Evolutionary conservation across 2,113 vertebrate species (phyloP).

Genomic region (Hippocampus zosterae): DNA sequence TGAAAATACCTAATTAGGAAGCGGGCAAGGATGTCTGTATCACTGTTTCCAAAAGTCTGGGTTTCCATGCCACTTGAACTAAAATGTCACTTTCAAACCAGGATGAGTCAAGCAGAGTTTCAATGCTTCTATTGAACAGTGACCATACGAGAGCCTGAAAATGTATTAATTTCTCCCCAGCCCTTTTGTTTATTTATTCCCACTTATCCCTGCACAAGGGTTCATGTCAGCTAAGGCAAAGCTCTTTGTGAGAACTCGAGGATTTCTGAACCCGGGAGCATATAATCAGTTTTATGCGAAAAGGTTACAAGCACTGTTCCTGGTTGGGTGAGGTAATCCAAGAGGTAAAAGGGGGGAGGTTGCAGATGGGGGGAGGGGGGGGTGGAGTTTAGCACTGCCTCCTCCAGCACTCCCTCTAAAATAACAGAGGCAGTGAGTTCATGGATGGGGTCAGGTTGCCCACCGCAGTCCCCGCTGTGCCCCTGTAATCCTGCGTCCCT

Average conservation of each 20-base stretch:
- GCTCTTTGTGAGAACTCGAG: conserved; percentile 27
- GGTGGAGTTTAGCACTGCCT: conserved; percentile 28
- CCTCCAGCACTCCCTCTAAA: conserved; percentile 45
- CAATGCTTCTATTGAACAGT: too few species aligned
- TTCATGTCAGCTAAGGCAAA: conserved; percentile 34
- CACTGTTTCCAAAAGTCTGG: conserved; percentile 7
- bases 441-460: conserved; percentile 63
- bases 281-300: conserved; percentile 53
- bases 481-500: conserved; percentile 64
- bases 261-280: conserved; percentile 38
- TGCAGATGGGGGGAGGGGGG: neutral
- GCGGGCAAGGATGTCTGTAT: neutral
- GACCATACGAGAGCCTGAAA: neutral
- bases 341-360: conserved; percentile 25
- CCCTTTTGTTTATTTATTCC: conserved; percentile 13
- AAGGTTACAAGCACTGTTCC: conserved; percentile 37
- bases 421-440: conserved; percentile 67
- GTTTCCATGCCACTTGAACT: neutral
- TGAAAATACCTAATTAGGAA: neutral
- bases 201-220: conserved; percentile 7
- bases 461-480: conserved; percentile 54
- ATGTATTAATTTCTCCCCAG: conserved; percentile 12
- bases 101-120: neutral
- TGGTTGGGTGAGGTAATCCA: conserved; percentile 60
- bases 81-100: neutral